phyloP scores from a whole-genome alignment of 2,113 vertebrate species.

The Petroica traversi region DNA sequence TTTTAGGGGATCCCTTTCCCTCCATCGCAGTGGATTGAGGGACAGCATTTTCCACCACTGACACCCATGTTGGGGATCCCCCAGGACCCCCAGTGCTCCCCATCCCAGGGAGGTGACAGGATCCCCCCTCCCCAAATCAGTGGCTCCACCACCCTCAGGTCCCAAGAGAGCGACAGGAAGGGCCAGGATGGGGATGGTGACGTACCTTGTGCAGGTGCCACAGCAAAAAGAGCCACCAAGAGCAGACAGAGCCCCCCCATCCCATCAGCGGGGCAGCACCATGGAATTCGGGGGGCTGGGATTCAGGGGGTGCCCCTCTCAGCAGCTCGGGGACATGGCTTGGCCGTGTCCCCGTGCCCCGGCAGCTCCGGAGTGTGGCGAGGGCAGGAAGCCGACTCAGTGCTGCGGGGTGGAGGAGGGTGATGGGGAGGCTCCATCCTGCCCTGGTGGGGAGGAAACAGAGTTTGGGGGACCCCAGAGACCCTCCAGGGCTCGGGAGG shows the following conservation, averaged over 20 bases:
- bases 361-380: not conserved
- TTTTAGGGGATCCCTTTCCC: not conserved
- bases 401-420: not conserved
- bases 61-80: not conserved
- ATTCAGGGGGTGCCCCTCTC: not conserved
- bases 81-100: not conserved
- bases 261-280: not conserved
- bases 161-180: rapidly evolving
- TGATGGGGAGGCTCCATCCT: not conserved
- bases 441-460: rapidly evolving
- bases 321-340: not conserved
- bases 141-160: not conserved
- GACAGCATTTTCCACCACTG: not conserved
- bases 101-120: not conserved
- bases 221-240: not conserved
- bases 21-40: not conserved
- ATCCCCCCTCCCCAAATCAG: rapidly evolving
- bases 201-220: not conserved
- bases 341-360: not conserved
- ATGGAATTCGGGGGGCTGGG: not conserved
- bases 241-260: conserved; percentile 39
- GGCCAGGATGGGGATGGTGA: not conserved
- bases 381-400: conserved; percentile 67
- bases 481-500: rapidly evolving
- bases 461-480: rapidly evolving